A percentile compares a stretch with the other conserved stretches of the same genome.
Evolutionary conservation across 2,797 vertebrate genomes (phyloP).

Genomic region (Gallinago nigripennis): DNA sequence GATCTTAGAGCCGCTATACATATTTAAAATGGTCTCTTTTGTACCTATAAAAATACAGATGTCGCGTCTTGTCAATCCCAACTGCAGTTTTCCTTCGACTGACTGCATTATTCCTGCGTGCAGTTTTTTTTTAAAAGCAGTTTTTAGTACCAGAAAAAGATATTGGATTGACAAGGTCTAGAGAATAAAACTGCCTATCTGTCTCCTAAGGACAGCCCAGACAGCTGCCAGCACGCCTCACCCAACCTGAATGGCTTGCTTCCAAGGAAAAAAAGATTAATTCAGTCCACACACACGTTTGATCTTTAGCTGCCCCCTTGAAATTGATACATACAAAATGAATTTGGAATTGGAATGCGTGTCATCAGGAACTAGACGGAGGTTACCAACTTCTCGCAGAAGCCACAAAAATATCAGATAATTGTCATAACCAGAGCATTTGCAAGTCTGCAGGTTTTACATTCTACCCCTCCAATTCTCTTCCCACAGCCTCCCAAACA

Average conservation of each 20-base stretch:
- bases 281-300: background rate
- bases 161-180: background rate
- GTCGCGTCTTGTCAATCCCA: background rate
- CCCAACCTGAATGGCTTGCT: background rate
- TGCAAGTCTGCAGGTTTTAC: background rate
- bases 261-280: background rate
- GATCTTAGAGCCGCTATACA: background rate
- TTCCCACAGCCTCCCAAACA: background rate
- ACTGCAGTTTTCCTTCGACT: background rate
- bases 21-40: background rate
- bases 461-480: background rate
- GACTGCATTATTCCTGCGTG: background rate
- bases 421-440: background rate
- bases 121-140: background rate
- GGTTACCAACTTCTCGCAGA: background rate
- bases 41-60: background rate
- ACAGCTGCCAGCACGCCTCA: background rate
- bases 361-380: background rate
- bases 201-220: background rate
- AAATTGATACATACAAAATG: background rate
- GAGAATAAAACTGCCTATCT: background rate
- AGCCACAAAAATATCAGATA: background rate
- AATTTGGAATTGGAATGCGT: background rate
- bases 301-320: conserved; percentile 24
- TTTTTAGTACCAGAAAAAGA: background rate